A percentile compares a stretch with the other conserved stretches of the same genome.
Evolutionary conservation across 2,113 vertebrate genomes (phyloP).

Genomic region (Tragelaphus imberbis): DNA sequence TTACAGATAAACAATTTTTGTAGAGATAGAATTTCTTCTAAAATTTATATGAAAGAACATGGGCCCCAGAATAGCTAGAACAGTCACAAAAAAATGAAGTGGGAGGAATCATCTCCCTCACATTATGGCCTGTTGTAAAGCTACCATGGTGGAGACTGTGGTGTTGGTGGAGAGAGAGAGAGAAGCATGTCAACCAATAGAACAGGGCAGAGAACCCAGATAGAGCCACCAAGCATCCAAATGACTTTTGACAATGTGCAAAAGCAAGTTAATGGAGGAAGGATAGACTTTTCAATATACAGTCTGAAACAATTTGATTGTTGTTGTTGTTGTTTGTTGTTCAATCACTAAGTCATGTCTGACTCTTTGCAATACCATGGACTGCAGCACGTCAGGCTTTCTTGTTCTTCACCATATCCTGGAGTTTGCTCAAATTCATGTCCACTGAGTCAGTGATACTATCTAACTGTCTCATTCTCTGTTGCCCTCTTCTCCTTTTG

Average conservation of each 20-base stretch:
- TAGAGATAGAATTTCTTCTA: background rate
- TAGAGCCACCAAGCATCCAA: background rate
- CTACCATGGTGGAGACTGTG: background rate
- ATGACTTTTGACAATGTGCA: background rate
- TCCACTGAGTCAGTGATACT: background rate
- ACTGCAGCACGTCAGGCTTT: background rate
- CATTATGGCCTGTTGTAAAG: background rate
- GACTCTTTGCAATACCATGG: background rate
- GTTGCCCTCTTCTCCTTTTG: background rate
- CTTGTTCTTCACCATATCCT: background rate
- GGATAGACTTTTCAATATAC: background rate
- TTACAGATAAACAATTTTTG: background rate
- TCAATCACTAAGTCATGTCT: background rate
- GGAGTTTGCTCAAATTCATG: background rate
- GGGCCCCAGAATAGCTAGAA: background rate
- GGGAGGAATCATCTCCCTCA: background rate
- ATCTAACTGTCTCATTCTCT: background rate
- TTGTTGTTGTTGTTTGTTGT: background rate
- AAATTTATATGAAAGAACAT: background rate
- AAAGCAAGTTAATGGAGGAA: background rate
- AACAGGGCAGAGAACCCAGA: background rate
- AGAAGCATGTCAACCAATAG: too few species aligned
- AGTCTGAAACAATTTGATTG: background rate
- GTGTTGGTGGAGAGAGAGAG: too few species aligned
- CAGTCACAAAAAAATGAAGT: background rate